Percentiles rank a stretch among this genome's conserved stretches.
phyloP scores from a whole-genome alignment of 2,797 vertebrate species.

The Falco concolor region DNA sequence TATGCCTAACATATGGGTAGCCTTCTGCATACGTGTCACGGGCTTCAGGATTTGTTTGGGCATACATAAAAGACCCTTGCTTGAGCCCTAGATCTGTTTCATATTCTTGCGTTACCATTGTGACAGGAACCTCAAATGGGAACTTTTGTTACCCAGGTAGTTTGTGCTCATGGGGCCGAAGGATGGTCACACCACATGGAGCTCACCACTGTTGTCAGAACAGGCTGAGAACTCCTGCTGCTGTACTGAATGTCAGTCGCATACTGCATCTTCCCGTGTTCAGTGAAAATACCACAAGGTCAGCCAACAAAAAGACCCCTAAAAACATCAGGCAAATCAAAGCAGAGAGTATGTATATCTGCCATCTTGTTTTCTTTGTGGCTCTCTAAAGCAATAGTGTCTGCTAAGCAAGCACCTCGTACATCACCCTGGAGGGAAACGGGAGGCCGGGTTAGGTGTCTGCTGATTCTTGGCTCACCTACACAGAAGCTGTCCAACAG shows the following conservation, averaged over 20 bases:
- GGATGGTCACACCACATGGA: background rate
- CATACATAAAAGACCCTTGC: background rate
- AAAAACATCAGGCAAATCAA: conserved; percentile 29
- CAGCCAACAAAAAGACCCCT: background rate
- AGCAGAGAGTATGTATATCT: background rate
- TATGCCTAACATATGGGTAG: background rate
- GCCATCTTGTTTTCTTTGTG: background rate
- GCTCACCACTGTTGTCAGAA: background rate
- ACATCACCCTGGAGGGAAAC: background rate
- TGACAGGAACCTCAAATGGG: background rate
- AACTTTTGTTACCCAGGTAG: background rate
- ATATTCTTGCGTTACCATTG: background rate
- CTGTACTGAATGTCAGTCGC: background rate
- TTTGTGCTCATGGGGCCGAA: background rate
- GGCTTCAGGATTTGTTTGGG: background rate
- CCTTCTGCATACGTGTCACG: background rate
- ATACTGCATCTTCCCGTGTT: background rate
- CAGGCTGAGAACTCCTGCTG: background rate
- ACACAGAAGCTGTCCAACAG: background rate
- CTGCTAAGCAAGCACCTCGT: background rate
- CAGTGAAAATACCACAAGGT: background rate
- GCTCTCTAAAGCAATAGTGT: background rate
- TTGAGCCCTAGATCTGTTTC: background rate
- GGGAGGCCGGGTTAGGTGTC: background rate
- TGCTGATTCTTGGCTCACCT: background rate